Conservation (phyloP, 2,797 vertebrate species). For the Propithecus perrieri region DNA sequence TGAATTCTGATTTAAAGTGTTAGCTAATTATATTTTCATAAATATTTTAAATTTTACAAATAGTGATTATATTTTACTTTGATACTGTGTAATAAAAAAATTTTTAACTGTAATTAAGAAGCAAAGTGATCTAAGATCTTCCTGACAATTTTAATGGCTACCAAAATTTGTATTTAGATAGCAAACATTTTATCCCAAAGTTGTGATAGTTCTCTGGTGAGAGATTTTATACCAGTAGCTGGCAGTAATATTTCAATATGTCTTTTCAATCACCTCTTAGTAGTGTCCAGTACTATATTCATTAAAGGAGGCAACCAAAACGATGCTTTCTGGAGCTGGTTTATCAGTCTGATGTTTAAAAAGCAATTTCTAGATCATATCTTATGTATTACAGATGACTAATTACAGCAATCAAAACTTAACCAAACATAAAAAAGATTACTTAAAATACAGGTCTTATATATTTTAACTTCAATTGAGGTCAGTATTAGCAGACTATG, state of each 20-base stretch:
- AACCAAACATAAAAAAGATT: background rate
- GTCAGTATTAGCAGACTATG: background rate
- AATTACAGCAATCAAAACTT: slow-evolving; percentile 7
- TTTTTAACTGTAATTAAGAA: slow-evolving; percentile 29
- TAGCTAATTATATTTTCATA: slow-evolving; percentile 78
- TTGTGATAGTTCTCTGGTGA: slow-evolving; percentile 46
- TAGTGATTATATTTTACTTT: slow-evolving; percentile 49
- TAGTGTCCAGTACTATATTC: slow-evolving; percentile 38
- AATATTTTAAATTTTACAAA: slow-evolving; percentile 78
- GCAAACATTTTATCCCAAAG: slow-evolving; percentile 44
- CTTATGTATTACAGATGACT: background rate
- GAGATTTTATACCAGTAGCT: background rate
- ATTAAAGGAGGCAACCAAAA: slow-evolving; percentile 17
- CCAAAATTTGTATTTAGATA: slow-evolving; percentile 44
- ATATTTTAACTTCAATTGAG: slow-evolving; percentile 33
- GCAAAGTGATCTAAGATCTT: slow-evolving; percentile 8
- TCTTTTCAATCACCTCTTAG: slow-evolving; percentile 18
- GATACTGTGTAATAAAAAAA: background rate
- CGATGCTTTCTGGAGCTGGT: background rate
- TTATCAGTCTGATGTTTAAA: background rate
- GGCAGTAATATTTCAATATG: slow-evolving; percentile 12
- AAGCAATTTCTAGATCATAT: background rate
- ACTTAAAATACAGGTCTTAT: background rate
- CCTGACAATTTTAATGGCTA: slow-evolving; percentile 5
- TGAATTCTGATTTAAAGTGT: slow-evolving; percentile 18